Percentiles rank a stretch among this genome's conserved stretches.
phyloP scores from a whole-genome alignment of 2,113 vertebrate genomes.

The Lamprologus ornatipinnis region DNA sequence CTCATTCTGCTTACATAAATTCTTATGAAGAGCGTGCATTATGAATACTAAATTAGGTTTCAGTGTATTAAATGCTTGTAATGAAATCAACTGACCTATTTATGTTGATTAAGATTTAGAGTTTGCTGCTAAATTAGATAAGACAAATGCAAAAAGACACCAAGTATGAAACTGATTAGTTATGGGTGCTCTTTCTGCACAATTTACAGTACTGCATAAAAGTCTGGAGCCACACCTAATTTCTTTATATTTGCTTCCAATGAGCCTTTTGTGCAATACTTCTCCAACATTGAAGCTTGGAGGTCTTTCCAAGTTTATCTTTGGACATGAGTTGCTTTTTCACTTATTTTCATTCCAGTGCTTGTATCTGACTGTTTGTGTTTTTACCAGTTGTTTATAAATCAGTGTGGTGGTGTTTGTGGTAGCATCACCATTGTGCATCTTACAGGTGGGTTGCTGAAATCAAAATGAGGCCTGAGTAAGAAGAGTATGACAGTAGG shows the following conservation, averaged over 20 bases:
- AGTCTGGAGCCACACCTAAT: background rate
- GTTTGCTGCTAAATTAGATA: background rate
- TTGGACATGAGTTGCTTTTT: background rate
- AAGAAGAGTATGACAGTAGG: background rate
- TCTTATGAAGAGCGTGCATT: background rate
- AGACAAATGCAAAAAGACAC: background rate
- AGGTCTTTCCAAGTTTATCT: background rate
- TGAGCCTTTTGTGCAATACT: background rate
- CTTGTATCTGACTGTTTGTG: background rate
- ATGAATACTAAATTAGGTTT: background rate
- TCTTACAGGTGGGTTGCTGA: background rate
- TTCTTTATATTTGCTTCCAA: background rate
- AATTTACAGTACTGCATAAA: background rate
- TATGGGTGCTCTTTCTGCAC: background rate
- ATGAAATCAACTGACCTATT: background rate
- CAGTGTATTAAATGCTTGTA: background rate
- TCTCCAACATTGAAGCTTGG: background rate
- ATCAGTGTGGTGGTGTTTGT: background rate
- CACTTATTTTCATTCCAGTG: background rate
- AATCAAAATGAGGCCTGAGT: background rate
- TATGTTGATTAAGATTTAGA: background rate
- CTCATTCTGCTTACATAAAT: background rate
- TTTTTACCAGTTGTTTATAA: rapidly evolving
- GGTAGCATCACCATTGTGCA: background rate
- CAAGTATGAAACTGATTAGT: background rate